Evolutionary conservation across 1,140 invertebrate species (phyloP).

Genomic region (Meloidogyne hapla): DNA sequence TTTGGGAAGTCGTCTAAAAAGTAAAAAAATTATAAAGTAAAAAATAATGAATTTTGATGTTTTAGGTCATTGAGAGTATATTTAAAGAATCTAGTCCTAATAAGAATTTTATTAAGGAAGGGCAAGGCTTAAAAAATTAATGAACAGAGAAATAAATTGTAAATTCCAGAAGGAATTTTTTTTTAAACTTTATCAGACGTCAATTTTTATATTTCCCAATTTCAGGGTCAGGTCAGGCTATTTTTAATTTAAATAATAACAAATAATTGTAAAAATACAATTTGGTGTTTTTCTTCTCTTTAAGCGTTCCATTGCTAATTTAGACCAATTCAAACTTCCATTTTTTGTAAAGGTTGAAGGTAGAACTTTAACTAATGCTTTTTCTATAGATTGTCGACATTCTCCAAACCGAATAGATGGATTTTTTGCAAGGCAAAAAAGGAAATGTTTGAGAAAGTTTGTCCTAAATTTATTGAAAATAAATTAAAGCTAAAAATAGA

Average conservation of each 20-base stretch:
- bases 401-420: constrained; percentile 4
- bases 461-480: background rate
- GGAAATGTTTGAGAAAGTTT: background rate
- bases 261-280: background rate
- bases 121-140: too few relatives aligned
- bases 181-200: too few relatives aligned
- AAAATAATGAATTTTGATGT: too few relatives aligned
- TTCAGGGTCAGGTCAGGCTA: too few relatives aligned
- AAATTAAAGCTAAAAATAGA: background rate
- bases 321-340: constrained; percentile 1
- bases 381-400: constrained; percentile 8
- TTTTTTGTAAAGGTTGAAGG: background rate
- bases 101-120: too few relatives aligned
- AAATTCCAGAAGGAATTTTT: too few relatives aligned
- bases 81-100: too few relatives aligned
- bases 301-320: background rate
- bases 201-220: too few relatives aligned
- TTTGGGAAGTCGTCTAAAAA: background rate
- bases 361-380: background rate
- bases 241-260: too few relatives aligned
- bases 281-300: background rate
- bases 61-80: too few relatives aligned
- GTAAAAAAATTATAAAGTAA: background rate
- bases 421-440: background rate
- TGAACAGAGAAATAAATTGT: too few relatives aligned